Evolutionary conservation across 2,797 vertebrate genomes (phyloP).

Genomic region (Pseudomugil tenellus): DNA sequence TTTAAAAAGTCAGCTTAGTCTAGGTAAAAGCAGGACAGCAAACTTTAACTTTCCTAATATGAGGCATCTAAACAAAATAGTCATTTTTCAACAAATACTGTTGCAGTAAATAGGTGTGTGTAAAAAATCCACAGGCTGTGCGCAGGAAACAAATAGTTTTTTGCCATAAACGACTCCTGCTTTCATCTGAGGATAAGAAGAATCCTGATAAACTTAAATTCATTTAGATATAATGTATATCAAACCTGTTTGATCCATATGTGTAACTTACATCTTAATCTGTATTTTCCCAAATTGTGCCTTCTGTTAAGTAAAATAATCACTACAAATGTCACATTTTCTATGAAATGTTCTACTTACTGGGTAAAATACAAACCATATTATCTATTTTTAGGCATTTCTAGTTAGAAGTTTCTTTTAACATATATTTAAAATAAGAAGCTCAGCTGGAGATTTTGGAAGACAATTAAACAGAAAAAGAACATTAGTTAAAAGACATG

Average conservation of each 20-base stretch:
- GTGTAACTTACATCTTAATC: background rate
- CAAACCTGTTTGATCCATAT: background rate
- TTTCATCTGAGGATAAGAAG: background rate
- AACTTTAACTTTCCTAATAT: background rate
- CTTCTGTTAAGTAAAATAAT: background rate
- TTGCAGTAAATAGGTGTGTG: background rate
- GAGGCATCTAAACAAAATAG: background rate
- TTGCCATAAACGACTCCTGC: conserved; percentile 1
- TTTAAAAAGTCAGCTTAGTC: background rate
- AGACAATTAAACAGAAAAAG: conserved; percentile 26
- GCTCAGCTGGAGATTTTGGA: conserved; percentile 20
- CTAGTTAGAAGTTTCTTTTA: conserved; percentile 21
- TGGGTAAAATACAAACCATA: background rate
- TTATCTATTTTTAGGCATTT: background rate
- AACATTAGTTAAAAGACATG: conserved; percentile 3
- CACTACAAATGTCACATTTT: background rate
- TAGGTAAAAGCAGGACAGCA: background rate
- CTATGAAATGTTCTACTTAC: background rate
- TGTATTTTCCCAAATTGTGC: background rate
- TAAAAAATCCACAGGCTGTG: background rate
- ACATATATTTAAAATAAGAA: conserved; percentile 32
- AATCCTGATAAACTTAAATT: background rate
- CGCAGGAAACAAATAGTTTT: background rate
- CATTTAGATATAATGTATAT: background rate
- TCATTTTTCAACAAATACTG: background rate